phyloP scores from a whole-genome alignment of 2,888 invertebrate species.

The Ypsolopha sequella region DNA sequence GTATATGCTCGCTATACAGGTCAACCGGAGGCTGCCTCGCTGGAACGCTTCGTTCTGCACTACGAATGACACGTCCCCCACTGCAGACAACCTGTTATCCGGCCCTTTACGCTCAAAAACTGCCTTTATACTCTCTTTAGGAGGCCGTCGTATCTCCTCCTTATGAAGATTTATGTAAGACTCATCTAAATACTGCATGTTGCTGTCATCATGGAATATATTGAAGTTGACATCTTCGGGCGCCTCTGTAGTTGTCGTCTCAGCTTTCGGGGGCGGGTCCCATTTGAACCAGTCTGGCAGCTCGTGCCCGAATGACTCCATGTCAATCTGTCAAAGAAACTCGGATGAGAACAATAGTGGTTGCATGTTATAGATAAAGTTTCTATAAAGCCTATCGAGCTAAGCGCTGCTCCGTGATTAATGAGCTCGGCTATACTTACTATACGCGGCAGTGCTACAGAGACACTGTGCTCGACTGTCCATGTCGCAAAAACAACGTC shows the following conservation, averaged over 20 bases:
- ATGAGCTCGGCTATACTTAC: slow-evolving; percentile 50
- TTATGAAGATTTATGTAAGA: slow-evolving; percentile 58
- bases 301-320: slow-evolving; percentile 48
- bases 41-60: slow-evolving; percentile 74
- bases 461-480: slow-evolving; percentile 3
- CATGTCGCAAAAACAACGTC: slow-evolving; percentile 43
- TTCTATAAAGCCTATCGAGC: slow-evolving; percentile 43
- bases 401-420: slow-evolving; percentile 55
- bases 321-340: slow-evolving; percentile 42
- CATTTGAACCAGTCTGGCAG: slow-evolving; percentile 61
- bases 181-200: slow-evolving; percentile 59
- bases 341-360: slow-evolving; percentile 2
- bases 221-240: slow-evolving; percentile 52
- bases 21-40: slow-evolving; percentile 73
- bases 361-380: slow-evolving; percentile 8
- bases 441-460: slow-evolving; percentile 28
- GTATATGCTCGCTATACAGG: slow-evolving; percentile 77
- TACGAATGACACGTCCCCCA: slow-evolving; percentile 70
- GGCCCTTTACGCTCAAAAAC: slow-evolving; percentile 51
- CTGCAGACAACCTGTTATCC: slow-evolving; percentile 49
- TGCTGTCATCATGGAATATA: slow-evolving; percentile 56
- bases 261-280: slow-evolving; percentile 52
- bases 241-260: slow-evolving; percentile 51
- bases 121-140: slow-evolving; percentile 44
- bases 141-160: slow-evolving; percentile 55